Evolutionary conservation across 2,888 invertebrate genomes (phyloP).

Genomic region (Malacosoma neustria): DNA sequence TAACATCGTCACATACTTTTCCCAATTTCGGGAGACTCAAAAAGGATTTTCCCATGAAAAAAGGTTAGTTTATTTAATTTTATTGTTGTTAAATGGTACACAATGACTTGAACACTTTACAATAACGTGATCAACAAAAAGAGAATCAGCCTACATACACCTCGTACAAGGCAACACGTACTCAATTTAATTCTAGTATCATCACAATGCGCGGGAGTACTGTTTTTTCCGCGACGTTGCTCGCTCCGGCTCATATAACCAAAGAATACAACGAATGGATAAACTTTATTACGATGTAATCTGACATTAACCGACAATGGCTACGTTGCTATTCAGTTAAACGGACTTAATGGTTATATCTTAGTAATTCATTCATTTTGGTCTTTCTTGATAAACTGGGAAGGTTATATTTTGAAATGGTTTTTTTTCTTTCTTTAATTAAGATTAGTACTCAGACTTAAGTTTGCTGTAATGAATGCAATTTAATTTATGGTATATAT

Average conservation of each 20-base stretch:
- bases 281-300: slow-evolving; percentile 24
- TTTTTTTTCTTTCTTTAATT: too few relatives aligned
- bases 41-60: too few relatives aligned
- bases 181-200: neutral
- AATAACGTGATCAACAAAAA: neutral
- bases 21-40: too few relatives aligned
- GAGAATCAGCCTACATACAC: neutral
- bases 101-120: neutral
- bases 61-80: too few relatives aligned
- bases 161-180: neutral
- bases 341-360: slow-evolving; percentile 21
- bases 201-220: slow-evolving; percentile 24
- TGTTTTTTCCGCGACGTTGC: slow-evolving; percentile 43
- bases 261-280: slow-evolving; percentile 16
- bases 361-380: slow-evolving; percentile 15
- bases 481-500: too few relatives aligned
- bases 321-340: slow-evolving; percentile 28
- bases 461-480: too few relatives aligned
- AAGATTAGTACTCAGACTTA: too few relatives aligned
- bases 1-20: too few relatives aligned
- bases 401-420: neutral
- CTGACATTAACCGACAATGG: slow-evolving; percentile 27
- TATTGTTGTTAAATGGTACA: neutral
- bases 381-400: neutral
- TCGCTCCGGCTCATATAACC: slow-evolving; percentile 26